These are phyloP conservation scores for Apamea anceps DNA, from an alignment of 2,888 invertebrate species.

Conservation along the genomic window DNA sequence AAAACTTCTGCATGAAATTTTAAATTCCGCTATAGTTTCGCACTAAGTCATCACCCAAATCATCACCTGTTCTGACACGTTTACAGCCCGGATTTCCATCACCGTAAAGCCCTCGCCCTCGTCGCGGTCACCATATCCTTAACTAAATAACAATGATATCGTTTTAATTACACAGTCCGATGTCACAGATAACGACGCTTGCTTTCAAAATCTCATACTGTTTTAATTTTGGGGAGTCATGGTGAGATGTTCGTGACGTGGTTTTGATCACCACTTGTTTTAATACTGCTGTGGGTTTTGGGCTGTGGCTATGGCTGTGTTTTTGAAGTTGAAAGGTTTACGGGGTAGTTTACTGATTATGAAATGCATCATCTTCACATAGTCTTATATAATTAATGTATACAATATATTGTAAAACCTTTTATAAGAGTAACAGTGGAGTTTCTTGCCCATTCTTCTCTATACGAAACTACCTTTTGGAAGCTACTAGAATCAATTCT, in stretches of 20 bases:
- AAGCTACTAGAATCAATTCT: neutral
- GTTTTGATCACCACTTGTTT: constrained; percentile 15
- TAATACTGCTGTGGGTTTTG: neutral
- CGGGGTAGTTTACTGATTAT: neutral
- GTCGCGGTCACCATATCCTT: constrained; percentile 87
- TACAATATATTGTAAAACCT: neutral
- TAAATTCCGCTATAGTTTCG: constrained; percentile 48
- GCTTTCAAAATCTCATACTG: constrained; percentile 59
- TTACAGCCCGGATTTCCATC: constrained; percentile 80
- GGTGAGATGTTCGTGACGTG: constrained; percentile 21
- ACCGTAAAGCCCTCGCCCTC: constrained; percentile 74
- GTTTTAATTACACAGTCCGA: constrained; percentile 83
- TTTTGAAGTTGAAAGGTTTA: neutral
- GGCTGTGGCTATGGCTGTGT: too few species aligned
- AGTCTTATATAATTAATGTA: neutral
- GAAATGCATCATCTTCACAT: neutral
- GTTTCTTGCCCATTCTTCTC: neutral
- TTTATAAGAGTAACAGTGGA: neutral
- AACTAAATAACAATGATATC: constrained; percentile 84
- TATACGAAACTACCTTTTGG: neutral
- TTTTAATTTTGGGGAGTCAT: constrained; percentile 43
- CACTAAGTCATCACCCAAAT: constrained; percentile 53
- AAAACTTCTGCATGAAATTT: neutral
- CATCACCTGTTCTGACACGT: constrained; percentile 74
- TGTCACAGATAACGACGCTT: constrained; percentile 73